phyloP scores from a whole-genome alignment of 2,113 vertebrate species.

The Scopus umbretta region DNA sequence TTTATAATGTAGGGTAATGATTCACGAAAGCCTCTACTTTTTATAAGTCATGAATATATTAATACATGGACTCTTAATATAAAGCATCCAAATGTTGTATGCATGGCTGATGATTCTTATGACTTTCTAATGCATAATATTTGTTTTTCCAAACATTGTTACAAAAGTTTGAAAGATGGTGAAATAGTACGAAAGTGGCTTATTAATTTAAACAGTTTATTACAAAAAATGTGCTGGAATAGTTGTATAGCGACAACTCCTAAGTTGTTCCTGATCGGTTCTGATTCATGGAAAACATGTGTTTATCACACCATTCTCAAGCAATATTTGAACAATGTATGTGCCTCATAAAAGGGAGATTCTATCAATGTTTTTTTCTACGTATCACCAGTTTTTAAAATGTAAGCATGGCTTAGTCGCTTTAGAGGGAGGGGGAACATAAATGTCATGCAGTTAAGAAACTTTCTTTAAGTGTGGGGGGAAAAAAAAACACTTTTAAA shows the following conservation, averaged over 20 bases:
- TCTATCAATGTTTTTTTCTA: background rate
- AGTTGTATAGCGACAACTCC: background rate
- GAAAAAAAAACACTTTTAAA: background rate
- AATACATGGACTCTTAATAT: background rate
- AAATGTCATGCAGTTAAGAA: background rate
- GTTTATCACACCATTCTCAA: background rate
- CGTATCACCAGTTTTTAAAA: background rate
- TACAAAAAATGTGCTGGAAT: background rate
- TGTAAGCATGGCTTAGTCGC: background rate
- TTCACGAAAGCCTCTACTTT: background rate
- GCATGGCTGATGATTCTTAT: background rate
- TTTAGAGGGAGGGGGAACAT: background rate
- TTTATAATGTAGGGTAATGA: slow-evolving; percentile 19
- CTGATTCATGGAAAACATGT: background rate
- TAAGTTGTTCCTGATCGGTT: background rate
- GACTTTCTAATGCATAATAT: background rate
- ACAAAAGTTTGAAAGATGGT: background rate
- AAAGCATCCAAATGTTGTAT: background rate
- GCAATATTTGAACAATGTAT: background rate
- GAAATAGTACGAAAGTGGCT: background rate
- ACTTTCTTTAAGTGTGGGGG: background rate
- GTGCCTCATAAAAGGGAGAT: background rate
- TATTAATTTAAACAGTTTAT: background rate
- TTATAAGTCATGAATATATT: background rate
- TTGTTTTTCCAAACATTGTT: background rate